phyloP scores from a whole-genome alignment of 2,888 invertebrate species.

The Theretra japonica region DNA sequence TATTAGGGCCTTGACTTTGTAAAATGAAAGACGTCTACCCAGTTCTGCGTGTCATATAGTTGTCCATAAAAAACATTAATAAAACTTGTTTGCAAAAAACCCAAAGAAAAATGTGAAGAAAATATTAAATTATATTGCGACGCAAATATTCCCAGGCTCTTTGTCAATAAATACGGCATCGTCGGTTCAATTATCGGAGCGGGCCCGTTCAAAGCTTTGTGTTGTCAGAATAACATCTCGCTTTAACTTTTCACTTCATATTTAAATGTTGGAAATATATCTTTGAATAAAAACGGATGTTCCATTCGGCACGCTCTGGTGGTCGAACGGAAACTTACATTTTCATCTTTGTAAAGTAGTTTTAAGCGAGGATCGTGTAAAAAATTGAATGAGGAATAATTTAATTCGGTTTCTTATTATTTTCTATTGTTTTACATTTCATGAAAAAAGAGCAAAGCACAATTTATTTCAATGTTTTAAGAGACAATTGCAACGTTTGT shows the following conservation, averaged over 20 bases:
- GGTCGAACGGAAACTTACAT: not conserved
- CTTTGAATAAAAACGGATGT: constrained; percentile 15
- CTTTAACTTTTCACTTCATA: constrained; percentile 24
- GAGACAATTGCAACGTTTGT: too few relatives aligned
- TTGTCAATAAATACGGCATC: constrained; percentile 6
- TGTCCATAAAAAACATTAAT: too few relatives aligned
- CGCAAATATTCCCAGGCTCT: not conserved
- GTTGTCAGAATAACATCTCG: constrained; percentile 22
- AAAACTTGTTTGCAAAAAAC: not conserved
- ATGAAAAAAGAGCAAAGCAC: too few relatives aligned
- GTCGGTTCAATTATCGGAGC: constrained; percentile 19
- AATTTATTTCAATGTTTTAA: too few relatives aligned
- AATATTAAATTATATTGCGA: not conserved
- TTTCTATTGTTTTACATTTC: too few relatives aligned
- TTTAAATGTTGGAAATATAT: not conserved
- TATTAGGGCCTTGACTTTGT: too few relatives aligned
- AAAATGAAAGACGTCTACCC: too few relatives aligned
- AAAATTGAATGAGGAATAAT: not conserved
- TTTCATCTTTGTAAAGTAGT: constrained; percentile 2
- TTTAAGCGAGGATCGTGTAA: not conserved
- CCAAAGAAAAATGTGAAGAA: not conserved
- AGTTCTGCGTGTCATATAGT: too few relatives aligned
- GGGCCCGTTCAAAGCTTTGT: constrained; percentile 22
- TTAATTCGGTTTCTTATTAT: too few relatives aligned
- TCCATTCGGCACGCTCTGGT: not conserved